These are phyloP conservation scores for Gasterosteus aculeatus DNA, from an alignment of 2,113 vertebrate species.

Conservation along the genomic window DNA sequence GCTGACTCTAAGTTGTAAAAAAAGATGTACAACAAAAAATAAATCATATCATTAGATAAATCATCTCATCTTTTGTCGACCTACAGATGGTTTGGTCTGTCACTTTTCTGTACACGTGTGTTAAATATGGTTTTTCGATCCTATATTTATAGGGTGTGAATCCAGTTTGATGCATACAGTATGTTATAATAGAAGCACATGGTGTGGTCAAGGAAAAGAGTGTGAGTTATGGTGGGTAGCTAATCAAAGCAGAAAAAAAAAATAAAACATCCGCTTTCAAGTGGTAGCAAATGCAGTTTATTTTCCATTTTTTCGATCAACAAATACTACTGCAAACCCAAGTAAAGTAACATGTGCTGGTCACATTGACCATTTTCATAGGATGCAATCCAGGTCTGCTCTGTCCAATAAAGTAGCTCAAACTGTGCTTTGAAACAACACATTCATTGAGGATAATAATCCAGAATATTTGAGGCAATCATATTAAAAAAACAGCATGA, in stretches of 20 bases:
- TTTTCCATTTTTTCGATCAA: not conserved
- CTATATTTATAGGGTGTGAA: not conserved
- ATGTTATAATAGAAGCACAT: not conserved
- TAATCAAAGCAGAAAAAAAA: not conserved
- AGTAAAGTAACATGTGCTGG: not conserved
- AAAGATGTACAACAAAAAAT: not conserved
- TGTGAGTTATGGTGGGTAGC: not conserved
- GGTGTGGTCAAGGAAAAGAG: no score
- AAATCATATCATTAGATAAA: constrained; percentile 4
- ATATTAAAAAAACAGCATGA: no score
- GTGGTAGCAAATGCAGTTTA: no score
- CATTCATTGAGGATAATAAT: no score
- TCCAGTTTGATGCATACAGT: not conserved
- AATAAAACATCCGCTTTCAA: no score
- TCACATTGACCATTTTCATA: no score
- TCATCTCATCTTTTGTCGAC: not conserved
- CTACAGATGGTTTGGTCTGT: not conserved
- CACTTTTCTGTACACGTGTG: not conserved
- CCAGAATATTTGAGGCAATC: no score
- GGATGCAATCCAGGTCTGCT: no score
- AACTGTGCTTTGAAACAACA: no score
- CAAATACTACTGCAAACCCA: not conserved
- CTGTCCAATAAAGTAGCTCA: no score
- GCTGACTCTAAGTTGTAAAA: constrained; percentile 80
- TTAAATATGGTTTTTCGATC: not conserved